Evolutionary conservation across 2,797 vertebrate species (phyloP).

Genomic region (Furcifer pardalis): DNA sequence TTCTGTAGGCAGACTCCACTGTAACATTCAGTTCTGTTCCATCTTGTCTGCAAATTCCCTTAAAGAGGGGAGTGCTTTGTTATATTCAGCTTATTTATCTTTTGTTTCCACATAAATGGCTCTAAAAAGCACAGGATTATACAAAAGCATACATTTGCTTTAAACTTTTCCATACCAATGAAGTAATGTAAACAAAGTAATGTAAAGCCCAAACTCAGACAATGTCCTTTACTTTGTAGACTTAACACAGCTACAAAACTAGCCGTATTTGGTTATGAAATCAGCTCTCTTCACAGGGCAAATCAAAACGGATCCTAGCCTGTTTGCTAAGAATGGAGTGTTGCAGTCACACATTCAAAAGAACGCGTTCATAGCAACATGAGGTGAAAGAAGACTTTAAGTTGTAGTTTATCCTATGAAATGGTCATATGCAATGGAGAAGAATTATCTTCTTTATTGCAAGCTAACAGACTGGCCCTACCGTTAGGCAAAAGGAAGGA

Average conservation of each 20-base stretch:
- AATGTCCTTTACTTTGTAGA: conserved; percentile 26
- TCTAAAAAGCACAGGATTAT: conserved; percentile 19
- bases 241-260: neutral
- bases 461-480: neutral
- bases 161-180: conserved; percentile 37
- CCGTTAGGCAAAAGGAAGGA: neutral
- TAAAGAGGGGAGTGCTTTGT: conserved; percentile 4
- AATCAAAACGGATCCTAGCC: neutral
- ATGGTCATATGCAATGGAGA: neutral
- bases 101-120: conserved; percentile 29
- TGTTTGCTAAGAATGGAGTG: conserved; percentile 10
- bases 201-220: conserved; percentile 38
- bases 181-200: conserved; percentile 36
- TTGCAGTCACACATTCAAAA: conserved; percentile 18
- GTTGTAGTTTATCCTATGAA: neutral
- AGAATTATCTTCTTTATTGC: neutral
- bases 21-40: neutral
- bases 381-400: neutral
- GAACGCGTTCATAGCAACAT: neutral
- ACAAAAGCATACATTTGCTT: conserved; percentile 15
- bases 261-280: conserved; percentile 36
- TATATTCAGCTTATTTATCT: conserved; percentile 30
- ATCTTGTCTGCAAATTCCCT: conserved; percentile 5
- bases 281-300: neutral
- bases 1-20: neutral